Percentiles rank a stretch among this genome's conserved stretches.
phyloP scores from a whole-genome alignment of 2,113 vertebrate genomes.

The Eurypyga helias region DNA sequence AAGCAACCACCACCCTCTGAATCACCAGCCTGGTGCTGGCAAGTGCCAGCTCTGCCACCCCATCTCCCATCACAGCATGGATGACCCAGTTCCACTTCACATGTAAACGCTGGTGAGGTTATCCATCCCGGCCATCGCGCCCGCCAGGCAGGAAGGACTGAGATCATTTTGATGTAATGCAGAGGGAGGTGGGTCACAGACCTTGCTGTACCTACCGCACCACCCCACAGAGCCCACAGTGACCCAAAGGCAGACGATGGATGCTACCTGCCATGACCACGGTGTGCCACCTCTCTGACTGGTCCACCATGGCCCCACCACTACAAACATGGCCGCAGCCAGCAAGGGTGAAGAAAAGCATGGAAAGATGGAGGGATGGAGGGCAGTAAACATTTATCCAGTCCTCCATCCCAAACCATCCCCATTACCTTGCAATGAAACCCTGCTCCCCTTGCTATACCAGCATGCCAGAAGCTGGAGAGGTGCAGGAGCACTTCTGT shows the following conservation, averaged over 20 bases:
- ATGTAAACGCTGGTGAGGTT: not conserved
- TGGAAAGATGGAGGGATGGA: rapidly evolving
- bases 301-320: rapidly evolving
- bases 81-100: conserved; percentile 11
- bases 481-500: no score
- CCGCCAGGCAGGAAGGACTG: not conserved
- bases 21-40: not conserved
- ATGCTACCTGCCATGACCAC: not conserved
- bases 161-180: not conserved
- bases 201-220: not conserved
- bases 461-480: no score
- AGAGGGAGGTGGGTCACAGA: not conserved
- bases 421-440: not conserved
- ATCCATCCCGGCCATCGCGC: not conserved
- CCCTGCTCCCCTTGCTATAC: rapidly evolving
- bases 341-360: not conserved
- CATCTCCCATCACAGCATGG: rapidly evolving
- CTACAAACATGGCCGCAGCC: rapidly evolving
- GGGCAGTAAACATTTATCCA: not conserved
- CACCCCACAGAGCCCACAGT: not conserved
- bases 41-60: not conserved
- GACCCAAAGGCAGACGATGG: rapidly evolving
- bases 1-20: not conserved
- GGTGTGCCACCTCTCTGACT: not conserved
- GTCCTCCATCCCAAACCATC: not conserved